A percentile compares a stretch with the other conserved stretches of the same genome.
phyloP scores from a whole-genome alignment of 2,113 vertebrate species.

The Pseudorasbora parva region DNA sequence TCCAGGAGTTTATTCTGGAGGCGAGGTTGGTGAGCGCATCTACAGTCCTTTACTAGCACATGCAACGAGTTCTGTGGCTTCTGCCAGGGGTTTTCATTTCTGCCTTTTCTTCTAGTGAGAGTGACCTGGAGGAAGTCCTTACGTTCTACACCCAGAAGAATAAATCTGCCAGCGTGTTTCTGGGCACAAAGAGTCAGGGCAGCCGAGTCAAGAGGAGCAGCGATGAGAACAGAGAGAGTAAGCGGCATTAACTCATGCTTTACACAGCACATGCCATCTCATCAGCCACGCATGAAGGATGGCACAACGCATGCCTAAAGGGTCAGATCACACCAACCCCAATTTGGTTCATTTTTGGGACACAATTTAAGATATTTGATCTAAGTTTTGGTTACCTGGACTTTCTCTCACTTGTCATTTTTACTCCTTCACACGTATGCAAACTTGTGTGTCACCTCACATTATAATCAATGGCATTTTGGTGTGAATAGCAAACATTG shows the following conservation, averaged over 20 bases:
- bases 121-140: conserved; percentile 91
- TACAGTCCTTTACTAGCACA: not conserved
- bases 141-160: conserved; percentile 95
- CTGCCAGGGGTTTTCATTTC: conserved; percentile 37
- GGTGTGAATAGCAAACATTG: too few species aligned
- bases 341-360: not conserved
- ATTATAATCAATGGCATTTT: too few species aligned
- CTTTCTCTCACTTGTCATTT: not conserved
- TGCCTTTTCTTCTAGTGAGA: conserved; percentile 81
- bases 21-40: conserved; percentile 81
- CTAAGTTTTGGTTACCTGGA: not conserved
- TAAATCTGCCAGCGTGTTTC: conserved; percentile 89
- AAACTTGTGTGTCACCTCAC: too few species aligned
- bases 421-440: too few species aligned
- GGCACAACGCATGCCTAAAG: not conserved
- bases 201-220: conserved; percentile 66
- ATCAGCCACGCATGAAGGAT: not conserved
- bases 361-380: not conserved
- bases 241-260: conserved; percentile 64
- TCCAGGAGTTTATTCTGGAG: conserved; percentile 85
- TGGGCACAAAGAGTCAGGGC: conserved; percentile 79
- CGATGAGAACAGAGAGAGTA: conserved; percentile 74
- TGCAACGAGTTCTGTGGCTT: not conserved
- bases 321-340: not conserved
- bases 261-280: not conserved